Evolutionary conservation across 2,797 vertebrate species (phyloP).

Genomic region (Sebastes matsubarae): DNA sequence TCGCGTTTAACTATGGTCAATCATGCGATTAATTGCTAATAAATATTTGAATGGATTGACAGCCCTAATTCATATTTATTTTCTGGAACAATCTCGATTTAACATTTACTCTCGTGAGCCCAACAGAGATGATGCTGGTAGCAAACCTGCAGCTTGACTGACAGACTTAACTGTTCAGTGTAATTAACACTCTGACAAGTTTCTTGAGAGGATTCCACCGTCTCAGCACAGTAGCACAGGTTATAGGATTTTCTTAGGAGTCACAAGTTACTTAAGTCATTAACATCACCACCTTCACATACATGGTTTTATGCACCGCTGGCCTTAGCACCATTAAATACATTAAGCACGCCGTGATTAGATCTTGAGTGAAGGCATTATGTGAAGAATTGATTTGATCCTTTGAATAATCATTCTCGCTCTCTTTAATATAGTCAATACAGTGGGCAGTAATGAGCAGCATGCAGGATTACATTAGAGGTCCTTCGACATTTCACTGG

Average conservation of each 20-base stretch:
- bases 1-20: too few species aligned
- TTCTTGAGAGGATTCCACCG: slow-evolving; percentile 3
- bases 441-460: slow-evolving; percentile 69
- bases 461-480: slow-evolving; percentile 66
- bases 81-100: slow-evolving; percentile 14
- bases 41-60: too few species aligned
- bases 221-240: slow-evolving; percentile 10
- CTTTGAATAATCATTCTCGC: slow-evolving; percentile 69
- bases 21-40: too few species aligned
- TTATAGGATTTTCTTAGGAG: slow-evolving; percentile 20
- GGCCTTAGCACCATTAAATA: slow-evolving; percentile 56
- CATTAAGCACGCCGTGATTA: slow-evolving; percentile 61
- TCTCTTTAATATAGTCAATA: slow-evolving; percentile 73
- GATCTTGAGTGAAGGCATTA: slow-evolving; percentile 66
- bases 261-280: slow-evolving; percentile 50
- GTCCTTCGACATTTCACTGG: slow-evolving; percentile 57
- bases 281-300: slow-evolving; percentile 43
- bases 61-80: not conserved
- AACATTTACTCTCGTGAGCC: not conserved
- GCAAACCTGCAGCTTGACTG: slow-evolving; percentile 15
- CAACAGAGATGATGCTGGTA: not conserved
- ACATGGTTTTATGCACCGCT: slow-evolving; percentile 47
- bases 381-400: slow-evolving; percentile 69
- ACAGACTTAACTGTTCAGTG: slow-evolving; percentile 4
- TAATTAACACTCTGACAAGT: slow-evolving; percentile 40